phyloP scores from a whole-genome alignment of 2,113 vertebrate species.

The Odobenus rosmarus region DNA sequence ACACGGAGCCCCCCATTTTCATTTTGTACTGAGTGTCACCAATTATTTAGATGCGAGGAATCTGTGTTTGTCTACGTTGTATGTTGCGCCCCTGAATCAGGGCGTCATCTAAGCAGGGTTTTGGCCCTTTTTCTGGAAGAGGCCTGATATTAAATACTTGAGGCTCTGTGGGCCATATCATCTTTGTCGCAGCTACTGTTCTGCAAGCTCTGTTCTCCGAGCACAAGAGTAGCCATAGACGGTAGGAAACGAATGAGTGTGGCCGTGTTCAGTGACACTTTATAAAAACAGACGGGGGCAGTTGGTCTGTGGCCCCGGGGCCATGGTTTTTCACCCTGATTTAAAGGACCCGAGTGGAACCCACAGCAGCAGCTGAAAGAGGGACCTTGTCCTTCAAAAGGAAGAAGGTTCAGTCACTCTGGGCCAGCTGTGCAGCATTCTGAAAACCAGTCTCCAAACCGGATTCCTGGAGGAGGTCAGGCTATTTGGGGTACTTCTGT shows the following conservation, averaged over 20 bases:
- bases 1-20: background rate
- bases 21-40: background rate
- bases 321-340: background rate
- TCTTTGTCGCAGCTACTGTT: background rate
- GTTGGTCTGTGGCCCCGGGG: background rate
- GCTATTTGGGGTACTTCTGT: background rate
- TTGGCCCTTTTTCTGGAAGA: background rate
- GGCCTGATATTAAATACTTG: background rate
- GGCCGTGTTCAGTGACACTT: background rate
- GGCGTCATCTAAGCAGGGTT: background rate
- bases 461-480: background rate
- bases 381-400: background rate
- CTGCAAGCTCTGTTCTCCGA: background rate
- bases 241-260: rapidly evolving
- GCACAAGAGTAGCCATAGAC: rapidly evolving
- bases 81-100: background rate
- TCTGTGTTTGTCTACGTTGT: background rate
- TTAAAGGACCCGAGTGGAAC: background rate
- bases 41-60: background rate
- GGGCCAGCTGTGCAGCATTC: background rate
- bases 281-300: background rate
- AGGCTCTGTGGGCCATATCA: background rate
- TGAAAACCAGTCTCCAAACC: background rate
- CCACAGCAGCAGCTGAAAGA: background rate
- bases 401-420: background rate